Base-by-base conservation (phyloP, 2,113 vertebrate genomes). In the Zingel zingel region DNA sequence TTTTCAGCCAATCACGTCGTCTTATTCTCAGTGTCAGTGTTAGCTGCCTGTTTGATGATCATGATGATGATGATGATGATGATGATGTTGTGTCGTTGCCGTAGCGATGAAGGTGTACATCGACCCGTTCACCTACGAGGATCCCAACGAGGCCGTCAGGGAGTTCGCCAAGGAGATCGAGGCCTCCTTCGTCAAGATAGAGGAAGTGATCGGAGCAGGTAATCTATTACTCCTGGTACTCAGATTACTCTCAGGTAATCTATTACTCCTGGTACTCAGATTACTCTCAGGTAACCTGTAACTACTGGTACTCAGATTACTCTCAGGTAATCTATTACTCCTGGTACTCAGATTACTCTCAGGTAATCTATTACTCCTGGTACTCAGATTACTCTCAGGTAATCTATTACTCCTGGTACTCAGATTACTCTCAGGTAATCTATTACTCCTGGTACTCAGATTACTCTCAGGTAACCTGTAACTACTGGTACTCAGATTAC, bases 121-220 rank as follows among this genome's bases (percentile, higher is more conserved):
- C 16, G 94, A 95, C 67, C 94, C 94, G 1, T 95, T 95, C 21
- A 95, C 94, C 2, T 95, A 95, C 14, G 94, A 95, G 74, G 94
- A 95, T 54, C 94, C 95, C 0, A 94, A 94, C 6, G 90, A 95
- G 81, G 94, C 94, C 0, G 94, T 95, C 74, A 88, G 93, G 15
- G 94, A 95, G 83, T 95, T 95, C 33, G 88, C 95, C 68, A 95
- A 94, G 30, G 95, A 95, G 92, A 95, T 95, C 45, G 93, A 95
- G 48, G 94, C 93, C 19, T 94, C 94, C 30, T 95, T 92, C 4
- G 95, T 95, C 0, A 95, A 95, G 89, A 95, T 95, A 0, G 95
- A 95, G 81, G 94, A 95, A 9, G 95, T 95, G 51, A 95, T 95
- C 8, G 95, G 95, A 66, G 95, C 95, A 81, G 62, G 62, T 33